Evolutionary conservation across 2,888 invertebrate genomes (phyloP).

Genomic region (Blera fallax): DNA sequence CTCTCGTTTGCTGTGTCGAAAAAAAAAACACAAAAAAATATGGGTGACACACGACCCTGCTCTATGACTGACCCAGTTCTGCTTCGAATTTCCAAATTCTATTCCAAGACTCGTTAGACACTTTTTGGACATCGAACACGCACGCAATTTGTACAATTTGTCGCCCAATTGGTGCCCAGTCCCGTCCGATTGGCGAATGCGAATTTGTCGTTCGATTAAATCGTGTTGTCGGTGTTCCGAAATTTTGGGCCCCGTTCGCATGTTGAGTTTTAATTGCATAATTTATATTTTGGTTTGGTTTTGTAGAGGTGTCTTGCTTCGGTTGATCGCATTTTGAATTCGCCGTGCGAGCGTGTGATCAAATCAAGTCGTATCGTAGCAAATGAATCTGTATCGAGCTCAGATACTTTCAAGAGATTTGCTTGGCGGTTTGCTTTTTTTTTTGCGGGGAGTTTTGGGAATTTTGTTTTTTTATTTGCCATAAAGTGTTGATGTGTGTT

Average conservation of each 20-base stretch:
- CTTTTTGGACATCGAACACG: too few species aligned
- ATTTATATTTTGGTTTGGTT: constrained; percentile 19
- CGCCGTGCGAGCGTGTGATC: background rate
- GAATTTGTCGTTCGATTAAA: background rate
- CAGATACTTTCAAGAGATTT: constrained; percentile 8
- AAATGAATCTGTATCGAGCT: background rate
- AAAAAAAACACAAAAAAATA: background rate
- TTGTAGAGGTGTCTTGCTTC: background rate
- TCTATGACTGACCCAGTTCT: constrained; percentile 4
- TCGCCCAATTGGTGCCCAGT: background rate
- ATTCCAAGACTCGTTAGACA: background rate
- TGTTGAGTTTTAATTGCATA: constrained; percentile 10
- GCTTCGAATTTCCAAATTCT: background rate
- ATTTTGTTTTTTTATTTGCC: background rate
- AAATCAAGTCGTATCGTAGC: background rate
- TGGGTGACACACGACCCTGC: constrained; percentile 16
- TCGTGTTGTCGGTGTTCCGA: background rate
- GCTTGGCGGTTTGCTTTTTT: background rate
- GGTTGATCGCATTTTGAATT: background rate
- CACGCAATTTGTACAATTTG: too few species aligned
- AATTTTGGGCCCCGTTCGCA: background rate
- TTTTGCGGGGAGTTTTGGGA: constrained; percentile 1
- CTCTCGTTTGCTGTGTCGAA: background rate
- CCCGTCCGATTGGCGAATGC: background rate
- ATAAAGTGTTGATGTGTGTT: background rate